phyloP scores from a whole-genome alignment of 1,140 invertebrate genomes.

The Alviniconcha marisindica region DNA sequence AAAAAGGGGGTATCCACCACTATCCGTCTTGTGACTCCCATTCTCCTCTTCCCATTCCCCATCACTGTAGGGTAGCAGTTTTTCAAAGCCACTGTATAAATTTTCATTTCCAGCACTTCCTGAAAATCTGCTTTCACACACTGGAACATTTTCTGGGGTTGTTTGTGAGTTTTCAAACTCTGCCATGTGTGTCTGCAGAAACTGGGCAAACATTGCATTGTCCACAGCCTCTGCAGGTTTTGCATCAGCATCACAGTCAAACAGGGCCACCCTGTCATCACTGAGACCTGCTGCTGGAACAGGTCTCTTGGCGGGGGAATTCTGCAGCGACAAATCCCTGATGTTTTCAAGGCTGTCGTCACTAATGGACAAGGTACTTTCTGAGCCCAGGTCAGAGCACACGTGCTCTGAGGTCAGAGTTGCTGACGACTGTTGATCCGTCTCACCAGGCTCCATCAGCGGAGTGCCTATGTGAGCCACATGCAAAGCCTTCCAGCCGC shows the following conservation, averaged over 20 bases:
- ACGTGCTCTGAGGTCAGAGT: background rate
- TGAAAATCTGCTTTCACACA: too few species aligned
- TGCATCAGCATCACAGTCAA: too few species aligned
- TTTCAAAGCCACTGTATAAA: conserved; percentile 12
- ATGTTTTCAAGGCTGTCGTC: conserved; percentile 7
- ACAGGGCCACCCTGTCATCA: background rate
- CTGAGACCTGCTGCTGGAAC: background rate
- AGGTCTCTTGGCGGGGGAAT: background rate
- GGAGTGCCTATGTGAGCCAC: background rate
- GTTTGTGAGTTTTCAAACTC: too few species aligned
- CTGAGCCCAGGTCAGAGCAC: background rate
- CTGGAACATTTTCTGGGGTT: too few species aligned
- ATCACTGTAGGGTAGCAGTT: too few species aligned
- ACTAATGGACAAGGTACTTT: background rate
- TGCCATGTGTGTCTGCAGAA: too few species aligned
- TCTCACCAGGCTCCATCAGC: background rate
- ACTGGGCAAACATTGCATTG: too few species aligned
- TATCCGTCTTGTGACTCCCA: too few species aligned
- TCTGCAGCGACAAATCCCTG: background rate
- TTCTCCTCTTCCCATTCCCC: too few species aligned
- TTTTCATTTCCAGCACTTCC: background rate
- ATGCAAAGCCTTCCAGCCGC: conserved; percentile 25
- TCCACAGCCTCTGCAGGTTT: too few species aligned
- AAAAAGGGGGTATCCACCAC: too few species aligned
- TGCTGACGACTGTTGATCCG: background rate